Conservation (phyloP, 2,113 vertebrate species). For the Rhynchopsitta pachyrhyncha region DNA sequence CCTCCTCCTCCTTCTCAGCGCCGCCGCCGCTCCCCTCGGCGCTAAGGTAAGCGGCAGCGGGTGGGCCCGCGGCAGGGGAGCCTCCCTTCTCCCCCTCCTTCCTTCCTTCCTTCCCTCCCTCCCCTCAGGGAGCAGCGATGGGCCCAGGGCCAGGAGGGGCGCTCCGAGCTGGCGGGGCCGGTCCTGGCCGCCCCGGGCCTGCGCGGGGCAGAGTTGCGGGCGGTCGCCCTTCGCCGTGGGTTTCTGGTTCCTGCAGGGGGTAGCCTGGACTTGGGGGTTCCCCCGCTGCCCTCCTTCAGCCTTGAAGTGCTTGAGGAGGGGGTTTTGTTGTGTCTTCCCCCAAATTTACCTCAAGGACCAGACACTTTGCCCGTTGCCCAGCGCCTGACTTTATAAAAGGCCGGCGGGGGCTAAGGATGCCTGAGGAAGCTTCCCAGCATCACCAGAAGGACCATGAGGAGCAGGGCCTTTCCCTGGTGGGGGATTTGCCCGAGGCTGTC, state of each 20-base stretch:
- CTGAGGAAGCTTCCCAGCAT: neutral
- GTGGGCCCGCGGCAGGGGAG: neutral
- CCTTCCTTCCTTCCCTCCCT: neutral
- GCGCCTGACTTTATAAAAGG: neutral
- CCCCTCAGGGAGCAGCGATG: neutral
- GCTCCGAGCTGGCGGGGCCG: neutral
- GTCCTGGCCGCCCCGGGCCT: neutral
- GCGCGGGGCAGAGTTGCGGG: neutral
- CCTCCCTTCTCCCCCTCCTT: neutral
- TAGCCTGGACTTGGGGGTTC: no score
- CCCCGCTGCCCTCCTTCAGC: neutral
- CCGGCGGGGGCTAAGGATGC: neutral
- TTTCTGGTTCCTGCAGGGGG: neutral
- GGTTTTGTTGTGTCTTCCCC: neutral
- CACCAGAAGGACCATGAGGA: neutral
- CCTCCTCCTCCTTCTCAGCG: neutral
- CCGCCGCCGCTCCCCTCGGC: conserved; percentile 8
- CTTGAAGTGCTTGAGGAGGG: neutral
- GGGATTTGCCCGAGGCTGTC: neutral
- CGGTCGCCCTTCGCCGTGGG: neutral
- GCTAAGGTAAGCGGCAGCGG: conserved; percentile 60
- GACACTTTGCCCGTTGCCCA: neutral
- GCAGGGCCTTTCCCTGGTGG: neutral
- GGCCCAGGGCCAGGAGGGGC: neutral
- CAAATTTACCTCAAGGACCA: neutral